phyloP scores from a whole-genome alignment of 2,113 vertebrate genomes.

The Brachypodius melanocephalos region DNA sequence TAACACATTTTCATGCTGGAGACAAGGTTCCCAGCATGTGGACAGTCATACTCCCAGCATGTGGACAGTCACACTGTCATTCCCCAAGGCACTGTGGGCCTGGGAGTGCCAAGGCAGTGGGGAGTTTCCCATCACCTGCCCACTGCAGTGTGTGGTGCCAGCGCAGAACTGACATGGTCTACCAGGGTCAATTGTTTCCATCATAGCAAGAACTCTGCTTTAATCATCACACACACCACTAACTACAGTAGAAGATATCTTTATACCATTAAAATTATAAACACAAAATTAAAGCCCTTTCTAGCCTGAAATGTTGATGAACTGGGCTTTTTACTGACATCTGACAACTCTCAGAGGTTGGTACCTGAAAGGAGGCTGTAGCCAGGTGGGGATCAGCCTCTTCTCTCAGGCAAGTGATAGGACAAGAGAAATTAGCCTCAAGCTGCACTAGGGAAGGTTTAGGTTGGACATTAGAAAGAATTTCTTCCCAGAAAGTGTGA shows the following conservation, averaged over 20 bases:
- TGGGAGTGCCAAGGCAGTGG: fast-evolving
- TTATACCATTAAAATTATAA: not conserved
- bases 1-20: fast-evolving
- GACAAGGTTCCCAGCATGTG: fast-evolving
- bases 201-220: not conserved
- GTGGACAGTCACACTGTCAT: fast-evolving
- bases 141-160: fast-evolving
- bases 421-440: not conserved
- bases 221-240: fast-evolving
- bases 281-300: not conserved
- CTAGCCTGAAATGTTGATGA: not conserved
- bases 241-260: fast-evolving
- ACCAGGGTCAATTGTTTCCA: not conserved
- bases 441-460: not conserved
- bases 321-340: not conserved
- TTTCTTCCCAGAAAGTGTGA: not conserved
- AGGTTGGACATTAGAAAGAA: not conserved
- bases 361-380: not conserved
- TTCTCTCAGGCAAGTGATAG: not conserved
- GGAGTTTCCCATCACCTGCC: too few relatives aligned
- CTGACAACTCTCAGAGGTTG: not conserved
- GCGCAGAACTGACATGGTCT: fast-evolving
- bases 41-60: not conserved
- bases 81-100: fast-evolving
- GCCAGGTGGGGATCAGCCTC: not conserved